phyloP scores from a whole-genome alignment of 2,888 invertebrate genomes.

The Nesidiocoris tenuis region DNA sequence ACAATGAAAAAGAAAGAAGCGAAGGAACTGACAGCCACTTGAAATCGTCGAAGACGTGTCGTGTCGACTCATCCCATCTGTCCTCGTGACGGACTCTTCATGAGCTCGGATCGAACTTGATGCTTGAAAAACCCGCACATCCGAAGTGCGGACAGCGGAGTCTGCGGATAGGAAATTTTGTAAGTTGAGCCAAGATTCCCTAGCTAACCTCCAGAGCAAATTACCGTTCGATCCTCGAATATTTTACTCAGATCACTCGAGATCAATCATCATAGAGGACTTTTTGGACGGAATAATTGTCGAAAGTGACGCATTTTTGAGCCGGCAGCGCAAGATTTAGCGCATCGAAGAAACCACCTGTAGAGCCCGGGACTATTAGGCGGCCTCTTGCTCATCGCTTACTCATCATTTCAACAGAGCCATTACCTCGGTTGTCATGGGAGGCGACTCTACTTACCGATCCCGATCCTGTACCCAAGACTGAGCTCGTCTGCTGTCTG shows the following conservation, averaged over 20 bases:
- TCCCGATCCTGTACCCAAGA: background rate
- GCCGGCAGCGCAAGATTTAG: background rate
- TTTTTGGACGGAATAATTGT: no score
- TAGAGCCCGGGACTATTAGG: background rate
- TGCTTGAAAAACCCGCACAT: no score
- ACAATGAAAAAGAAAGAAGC: slow-evolving; percentile 11
- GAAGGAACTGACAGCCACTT: background rate
- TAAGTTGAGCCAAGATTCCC: no score
- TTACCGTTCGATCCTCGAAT: no score
- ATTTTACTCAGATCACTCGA: no score
- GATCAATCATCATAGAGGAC: no score
- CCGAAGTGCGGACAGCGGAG: no score
- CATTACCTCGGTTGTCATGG: slow-evolving; percentile 35
- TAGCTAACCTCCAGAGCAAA: no score
- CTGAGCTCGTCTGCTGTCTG: no score
- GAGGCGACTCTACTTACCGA: slow-evolving; percentile 6
- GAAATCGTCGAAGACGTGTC: background rate
- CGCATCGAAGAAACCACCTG: background rate
- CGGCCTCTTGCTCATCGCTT: slow-evolving; percentile 18
- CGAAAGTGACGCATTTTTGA: no score
- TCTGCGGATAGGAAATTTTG: no score
- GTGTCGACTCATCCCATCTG: slow-evolving; percentile 37
- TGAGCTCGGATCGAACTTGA: no score
- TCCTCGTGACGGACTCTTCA: slow-evolving; percentile 33
- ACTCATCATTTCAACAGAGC: slow-evolving; percentile 41